Percentiles rank a stretch among this genome's conserved stretches.
Evolutionary conservation across 2,888 invertebrate genomes (phyloP).

Genomic region (Nudaria mundana): DNA sequence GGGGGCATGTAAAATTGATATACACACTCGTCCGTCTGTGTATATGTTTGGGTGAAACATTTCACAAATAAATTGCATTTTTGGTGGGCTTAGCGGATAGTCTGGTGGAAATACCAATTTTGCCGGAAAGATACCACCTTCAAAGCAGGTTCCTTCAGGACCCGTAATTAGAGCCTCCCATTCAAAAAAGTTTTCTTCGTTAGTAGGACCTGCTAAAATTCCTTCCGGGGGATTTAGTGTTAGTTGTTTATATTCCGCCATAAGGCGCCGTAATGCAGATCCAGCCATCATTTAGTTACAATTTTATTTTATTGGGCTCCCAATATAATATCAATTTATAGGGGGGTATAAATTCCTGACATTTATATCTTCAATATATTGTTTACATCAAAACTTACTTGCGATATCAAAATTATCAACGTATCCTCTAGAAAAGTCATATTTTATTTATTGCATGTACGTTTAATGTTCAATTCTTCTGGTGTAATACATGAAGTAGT

Average conservation of each 20-base stretch:
- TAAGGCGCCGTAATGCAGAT: constrained; percentile 89
- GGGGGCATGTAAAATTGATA: constrained; percentile 98
- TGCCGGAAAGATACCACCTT: constrained; percentile 98
- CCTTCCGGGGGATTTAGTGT: constrained; percentile 99
- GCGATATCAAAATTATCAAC: constrained; percentile 90
- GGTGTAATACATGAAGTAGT: no score
- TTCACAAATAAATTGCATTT: constrained; percentile 99
- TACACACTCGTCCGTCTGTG: constrained; percentile 98
- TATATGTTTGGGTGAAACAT: constrained; percentile 99
- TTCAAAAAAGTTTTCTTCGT: constrained; percentile 99
- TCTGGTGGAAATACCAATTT: constrained; percentile 96
- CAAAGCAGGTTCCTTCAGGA: constrained; percentile 98
- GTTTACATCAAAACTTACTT: constrained; percentile 75
- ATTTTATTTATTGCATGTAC: constrained; percentile 17
- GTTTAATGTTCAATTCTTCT: no score
- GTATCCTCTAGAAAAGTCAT: constrained; percentile 95
- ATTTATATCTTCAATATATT: no score
- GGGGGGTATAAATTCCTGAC: no score
- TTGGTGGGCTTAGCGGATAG: constrained; percentile 98
- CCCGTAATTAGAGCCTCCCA: constrained; percentile 99
- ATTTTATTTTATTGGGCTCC: no score
- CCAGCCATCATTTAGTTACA: constrained; percentile 88
- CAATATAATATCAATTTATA: no score
- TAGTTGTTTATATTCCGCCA: constrained; percentile 96
- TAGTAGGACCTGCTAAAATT: constrained; percentile 98